Evolutionary conservation across 2,888 invertebrate genomes (phyloP), one percentile per base, ranked within the genome.

Genomic region (Caenorhabditis doughertyi): DNA sequence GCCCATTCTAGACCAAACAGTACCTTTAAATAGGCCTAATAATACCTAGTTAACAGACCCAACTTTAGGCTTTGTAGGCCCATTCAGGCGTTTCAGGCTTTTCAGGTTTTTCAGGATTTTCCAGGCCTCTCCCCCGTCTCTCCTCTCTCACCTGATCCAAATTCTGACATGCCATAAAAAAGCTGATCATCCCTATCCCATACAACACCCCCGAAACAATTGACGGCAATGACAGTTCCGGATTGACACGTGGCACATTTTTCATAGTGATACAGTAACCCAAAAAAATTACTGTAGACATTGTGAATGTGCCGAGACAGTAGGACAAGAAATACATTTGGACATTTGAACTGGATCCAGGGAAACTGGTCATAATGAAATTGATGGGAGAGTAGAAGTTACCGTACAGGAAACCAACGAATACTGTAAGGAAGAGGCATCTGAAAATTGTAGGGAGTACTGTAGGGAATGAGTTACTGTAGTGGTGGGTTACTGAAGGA

Each of bases 291-390:
- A 91, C 32, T n/a, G 92, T 92, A 70, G 92, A 92, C 1, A 92
- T 89, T 47, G 91, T 64, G 58, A 92, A 91, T 53, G 93, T 92
- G 18, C 93, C 93, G 79, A 91, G 88, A 85, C 91, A 93, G 80
- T 93, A 92, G 21, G 93, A 91, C 88, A 93, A 93, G 18, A 93
- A 92, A 88, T 93, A 93, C 84, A 84, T 73, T 16, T 88, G 82
- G 60, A 87, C 88, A 35, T 84, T 83, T 23, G 25, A 21, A 11
- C 32, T 47, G 1, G 89, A 79, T 49, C 76, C 83, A 21, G 68
- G 71, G 35, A 77, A 58, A 64, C 68, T 70, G 1, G 42, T 67
- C n/a, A 84, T 80, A 18, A 84, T 67, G 55, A 82, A 85, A 32
- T 79, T 85, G 71, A 86, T 85, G 2, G 85, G 86, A 21, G 87